Base-by-base conservation (phyloP, 2,113 vertebrate genomes). In the Lipophrys pholis region DNA sequence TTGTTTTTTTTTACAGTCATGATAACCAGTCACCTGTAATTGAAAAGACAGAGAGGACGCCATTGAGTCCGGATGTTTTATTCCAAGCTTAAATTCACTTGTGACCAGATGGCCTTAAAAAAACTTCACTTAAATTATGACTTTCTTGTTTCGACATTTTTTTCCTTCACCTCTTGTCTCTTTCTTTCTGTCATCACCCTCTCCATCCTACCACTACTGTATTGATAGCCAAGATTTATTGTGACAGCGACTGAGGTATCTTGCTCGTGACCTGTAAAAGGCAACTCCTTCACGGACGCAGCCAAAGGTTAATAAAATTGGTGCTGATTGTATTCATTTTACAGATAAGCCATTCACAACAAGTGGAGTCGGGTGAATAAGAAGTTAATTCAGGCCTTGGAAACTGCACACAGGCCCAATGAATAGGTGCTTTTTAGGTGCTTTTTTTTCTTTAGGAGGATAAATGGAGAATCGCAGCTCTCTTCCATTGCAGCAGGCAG, bases 271-370 rank as follows among this genome's bases (percentile, higher is more conserved):
- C 78, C 71, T 69, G 65, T 84, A 86, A 89, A 89, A 90, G 78
- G 73, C 79, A 54, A 65, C 80, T 71, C 75, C 86, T 83, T 90
- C 75, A 88, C 93, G 92, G 91, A 94, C 93, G 94, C 90, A 96
- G 95, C 93, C 95, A 97, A 95, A 97, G 96, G 96, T 97, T 97
- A 96, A 97, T 96, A 96, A 97, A 97, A 97, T 96, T 92, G 94
- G 92, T 95, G 91, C 94, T 94, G 93, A 97, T 96, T 96, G 96
- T 96, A 96, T 95, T 94, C 96, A 95, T 97, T 98, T 96, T 96
- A 97, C 95, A 97, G 96, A 96, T 96, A 96, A 96, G 94, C 95
- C 95, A 96, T 97, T 98, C 95, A 98, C 95, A 96, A 96, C 95
- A 96, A 97, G 94, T 95, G 95, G 94, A 95, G 94, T 94, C 90